Evolutionary conservation across 1,140 invertebrate genomes (phyloP).

Genomic region (Cydia amplana): DNA sequence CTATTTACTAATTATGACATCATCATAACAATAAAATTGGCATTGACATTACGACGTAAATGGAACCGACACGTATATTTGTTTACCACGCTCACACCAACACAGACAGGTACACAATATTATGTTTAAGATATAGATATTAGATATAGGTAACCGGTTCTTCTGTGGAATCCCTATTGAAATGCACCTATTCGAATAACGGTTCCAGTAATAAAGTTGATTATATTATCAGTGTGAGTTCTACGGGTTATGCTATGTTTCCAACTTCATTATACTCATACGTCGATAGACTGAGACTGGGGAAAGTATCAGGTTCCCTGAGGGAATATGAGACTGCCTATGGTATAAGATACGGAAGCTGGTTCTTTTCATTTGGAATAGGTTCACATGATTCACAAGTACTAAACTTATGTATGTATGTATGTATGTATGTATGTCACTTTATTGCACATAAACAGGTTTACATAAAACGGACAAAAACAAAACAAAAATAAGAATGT

Average conservation of each 20-base stretch:
- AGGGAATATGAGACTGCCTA: background rate
- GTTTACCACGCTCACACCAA: background rate
- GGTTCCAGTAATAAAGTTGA: slow-evolving; percentile 22
- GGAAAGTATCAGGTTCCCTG: slow-evolving; percentile 4
- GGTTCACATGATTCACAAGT: background rate
- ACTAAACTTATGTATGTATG: no score
- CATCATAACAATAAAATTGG: slow-evolving; percentile 8
- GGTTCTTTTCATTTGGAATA: background rate
- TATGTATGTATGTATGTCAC: no score
- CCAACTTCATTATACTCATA: slow-evolving; percentile 10
- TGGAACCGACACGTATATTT: background rate
- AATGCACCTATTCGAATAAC: slow-evolving; percentile 7
- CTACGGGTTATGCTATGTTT: background rate
- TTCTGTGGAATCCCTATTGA: background rate
- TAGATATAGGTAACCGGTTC: slow-evolving; percentile 21
- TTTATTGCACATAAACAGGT: no score
- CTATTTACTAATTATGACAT: background rate
- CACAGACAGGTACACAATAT: background rate
- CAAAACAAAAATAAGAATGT: no score
- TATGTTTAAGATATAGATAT: background rate
- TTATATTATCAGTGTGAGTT: slow-evolving; percentile 14
- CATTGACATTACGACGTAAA: slow-evolving; percentile 12
- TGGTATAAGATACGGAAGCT: background rate
- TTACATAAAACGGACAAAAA: no score
- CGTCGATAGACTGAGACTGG: background rate